Conservation (phyloP, 2,113 vertebrate species). For the Nanger granti region DNA sequence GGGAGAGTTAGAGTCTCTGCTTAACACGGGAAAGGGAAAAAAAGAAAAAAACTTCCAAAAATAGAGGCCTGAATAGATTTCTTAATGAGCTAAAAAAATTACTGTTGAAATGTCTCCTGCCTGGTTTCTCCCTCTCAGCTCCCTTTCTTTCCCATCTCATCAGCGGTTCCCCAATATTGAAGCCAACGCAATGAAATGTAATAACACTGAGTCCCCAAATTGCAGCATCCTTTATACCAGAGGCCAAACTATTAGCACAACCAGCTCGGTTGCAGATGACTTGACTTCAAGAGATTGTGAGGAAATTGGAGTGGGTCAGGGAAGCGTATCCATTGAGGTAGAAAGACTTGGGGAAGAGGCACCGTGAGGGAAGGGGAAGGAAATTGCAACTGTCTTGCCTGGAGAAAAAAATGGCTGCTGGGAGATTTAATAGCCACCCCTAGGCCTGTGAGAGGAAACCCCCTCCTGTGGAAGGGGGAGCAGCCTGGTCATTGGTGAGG, state of each 20-base stretch:
- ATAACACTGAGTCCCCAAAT: not conserved
- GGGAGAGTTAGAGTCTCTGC: not conserved
- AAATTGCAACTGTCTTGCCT: not conserved
- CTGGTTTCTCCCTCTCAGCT: not conserved
- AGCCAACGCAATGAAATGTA: not conserved
- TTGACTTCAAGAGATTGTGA: not conserved
- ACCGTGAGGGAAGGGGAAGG: not conserved
- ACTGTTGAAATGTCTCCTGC: not conserved
- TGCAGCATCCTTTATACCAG: not conserved
- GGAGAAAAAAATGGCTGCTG: not conserved
- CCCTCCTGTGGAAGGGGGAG: fast-evolving
- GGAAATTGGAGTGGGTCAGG: not conserved
- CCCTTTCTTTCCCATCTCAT: not conserved
- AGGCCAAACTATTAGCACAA: not conserved
- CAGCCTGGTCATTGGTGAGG: not conserved
- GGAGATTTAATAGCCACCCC: not conserved
- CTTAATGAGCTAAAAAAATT: not conserved
- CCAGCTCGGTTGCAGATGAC: not conserved
- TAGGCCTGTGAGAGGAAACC: not conserved
- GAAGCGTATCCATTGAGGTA: not conserved
- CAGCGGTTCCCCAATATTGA: not conserved
- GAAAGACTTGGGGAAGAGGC: not conserved
- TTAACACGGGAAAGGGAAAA: not conserved
- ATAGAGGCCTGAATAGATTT: conserved; percentile 6
- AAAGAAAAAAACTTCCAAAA: not conserved